These are phyloP conservation scores for Xiphias gladius DNA, from an alignment of 2,113 vertebrate species.

Conservation along the genomic window DNA sequence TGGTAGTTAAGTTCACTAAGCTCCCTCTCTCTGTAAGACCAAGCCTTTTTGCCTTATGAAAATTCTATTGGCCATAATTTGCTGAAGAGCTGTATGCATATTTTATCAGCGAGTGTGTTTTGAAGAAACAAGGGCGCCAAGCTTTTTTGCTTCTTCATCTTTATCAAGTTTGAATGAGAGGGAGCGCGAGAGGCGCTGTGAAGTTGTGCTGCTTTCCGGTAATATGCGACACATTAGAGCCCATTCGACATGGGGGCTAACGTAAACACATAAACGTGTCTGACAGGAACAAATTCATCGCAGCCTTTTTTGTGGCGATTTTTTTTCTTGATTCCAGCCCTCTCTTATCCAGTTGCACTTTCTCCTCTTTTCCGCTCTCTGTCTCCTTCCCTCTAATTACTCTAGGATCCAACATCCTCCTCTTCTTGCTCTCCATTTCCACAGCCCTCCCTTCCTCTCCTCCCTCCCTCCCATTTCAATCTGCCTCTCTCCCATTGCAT, in stretches of 20 bases:
- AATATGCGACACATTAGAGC: constrained; percentile 66
- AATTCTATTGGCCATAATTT: constrained; percentile 83
- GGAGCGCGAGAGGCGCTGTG: constrained; percentile 41
- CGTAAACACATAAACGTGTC: no score
- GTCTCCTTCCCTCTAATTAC: constrained; percentile 76
- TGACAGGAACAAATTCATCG: constrained; percentile 44
- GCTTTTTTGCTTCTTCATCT: constrained; percentile 70
- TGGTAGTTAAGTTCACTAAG: constrained; percentile 75
- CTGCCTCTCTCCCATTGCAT: constrained; percentile 57
- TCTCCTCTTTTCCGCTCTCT: constrained; percentile 42
- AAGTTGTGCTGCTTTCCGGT: constrained; percentile 59
- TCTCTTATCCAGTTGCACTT: constrained; percentile 63
- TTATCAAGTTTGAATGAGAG: constrained; percentile 67
- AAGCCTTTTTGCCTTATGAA: constrained; percentile 78
- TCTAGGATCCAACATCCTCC: constrained; percentile 67
- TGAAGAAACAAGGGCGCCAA: constrained; percentile 73
- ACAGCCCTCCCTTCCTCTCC: constrained; percentile 47
- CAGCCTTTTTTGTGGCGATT: constrained; percentile 34
- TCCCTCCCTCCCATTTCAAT: constrained; percentile 56
- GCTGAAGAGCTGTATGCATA: constrained; percentile 79
- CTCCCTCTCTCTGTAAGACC: constrained; percentile 65
- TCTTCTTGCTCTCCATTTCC: constrained; percentile 70
- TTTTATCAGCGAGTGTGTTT: constrained; percentile 78
- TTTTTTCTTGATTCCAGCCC: constrained; percentile 43
- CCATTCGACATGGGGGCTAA: constrained; percentile 63